Evolutionary conservation across 2,113 vertebrate species (phyloP).

Genomic region (Galbula dea): DNA sequence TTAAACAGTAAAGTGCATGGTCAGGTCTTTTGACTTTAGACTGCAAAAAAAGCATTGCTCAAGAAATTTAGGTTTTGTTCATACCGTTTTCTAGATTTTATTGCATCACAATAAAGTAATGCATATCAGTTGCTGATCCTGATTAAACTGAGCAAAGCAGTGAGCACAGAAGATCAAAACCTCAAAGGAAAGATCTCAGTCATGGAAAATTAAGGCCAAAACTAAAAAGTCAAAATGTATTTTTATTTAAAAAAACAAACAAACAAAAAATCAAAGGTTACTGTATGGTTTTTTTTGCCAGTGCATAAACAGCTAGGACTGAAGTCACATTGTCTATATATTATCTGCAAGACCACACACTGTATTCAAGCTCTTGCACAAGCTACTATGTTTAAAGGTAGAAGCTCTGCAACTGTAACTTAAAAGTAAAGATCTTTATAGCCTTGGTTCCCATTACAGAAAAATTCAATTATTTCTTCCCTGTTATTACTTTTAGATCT

Average conservation of each 20-base stretch:
- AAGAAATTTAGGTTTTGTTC: not conserved
- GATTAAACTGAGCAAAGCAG: not conserved
- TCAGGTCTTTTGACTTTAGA: not conserved
- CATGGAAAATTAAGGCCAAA: not conserved
- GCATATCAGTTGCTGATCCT: not conserved
- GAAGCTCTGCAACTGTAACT: not conserved
- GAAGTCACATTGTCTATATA: not conserved
- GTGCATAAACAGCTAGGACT: not conserved
- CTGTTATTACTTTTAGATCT: not conserved
- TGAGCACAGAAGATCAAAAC: not conserved
- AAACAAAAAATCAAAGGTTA: no score
- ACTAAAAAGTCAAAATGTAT: not conserved
- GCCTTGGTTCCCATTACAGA: not conserved
- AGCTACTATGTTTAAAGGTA: not conserved
- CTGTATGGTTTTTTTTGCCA: not conserved
- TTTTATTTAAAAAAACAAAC: not conserved
- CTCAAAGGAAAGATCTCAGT: not conserved
- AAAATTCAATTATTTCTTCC: not conserved
- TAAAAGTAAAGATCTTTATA: not conserved
- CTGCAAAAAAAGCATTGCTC: accelerated
- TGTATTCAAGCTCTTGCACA: not conserved
- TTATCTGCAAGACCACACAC: not conserved
- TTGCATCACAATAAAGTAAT: not conserved
- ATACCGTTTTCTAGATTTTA: not conserved
- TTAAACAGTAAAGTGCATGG: not conserved